A percentile compares a stretch with the other conserved stretches of the same genome.
These are phyloP conservation scores for Hypomecis atomaria DNA, from an alignment of 2,888 invertebrate species.

Conservation along the genomic window DNA sequence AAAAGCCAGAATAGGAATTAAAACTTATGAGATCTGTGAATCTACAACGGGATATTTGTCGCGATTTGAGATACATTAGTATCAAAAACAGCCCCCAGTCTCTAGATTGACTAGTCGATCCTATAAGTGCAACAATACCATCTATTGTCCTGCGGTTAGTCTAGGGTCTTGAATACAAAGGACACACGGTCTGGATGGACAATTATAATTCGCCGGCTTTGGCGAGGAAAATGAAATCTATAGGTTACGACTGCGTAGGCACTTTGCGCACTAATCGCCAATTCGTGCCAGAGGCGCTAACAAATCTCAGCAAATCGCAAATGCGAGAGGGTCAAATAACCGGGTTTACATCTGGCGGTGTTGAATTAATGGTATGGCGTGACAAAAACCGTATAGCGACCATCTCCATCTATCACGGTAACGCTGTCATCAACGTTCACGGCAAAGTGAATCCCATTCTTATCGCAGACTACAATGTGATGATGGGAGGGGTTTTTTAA, in stretches of 20 bases:
- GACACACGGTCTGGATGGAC: background rate
- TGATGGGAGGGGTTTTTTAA: slow-evolving; percentile 37
- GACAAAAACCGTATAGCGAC: slow-evolving; percentile 27
- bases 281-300: background rate
- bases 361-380: slow-evolving; percentile 33
- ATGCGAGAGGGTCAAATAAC: slow-evolving; percentile 17
- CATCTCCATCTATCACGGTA: slow-evolving; percentile 38
- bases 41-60: background rate
- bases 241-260: background rate
- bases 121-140: background rate
- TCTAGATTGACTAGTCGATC: background rate
- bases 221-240: background rate
- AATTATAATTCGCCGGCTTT: slow-evolving; percentile 1
- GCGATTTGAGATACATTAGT: slow-evolving; percentile 1
- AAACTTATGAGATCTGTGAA: background rate
- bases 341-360: slow-evolving; percentile 27
- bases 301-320: background rate
- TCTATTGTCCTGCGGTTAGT: background rate
- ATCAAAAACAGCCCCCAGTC: background rate
- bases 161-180: slow-evolving; percentile 1
- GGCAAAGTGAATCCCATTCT: slow-evolving; percentile 20
- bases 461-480: slow-evolving; percentile 36
- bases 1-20: background rate
- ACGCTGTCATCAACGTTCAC: background rate
- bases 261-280: background rate